Evolutionary conservation across 1,140 invertebrate species (phyloP), one percentile per base, ranked within the genome.

Genomic region (Oedothorax gibbosus): DNA sequence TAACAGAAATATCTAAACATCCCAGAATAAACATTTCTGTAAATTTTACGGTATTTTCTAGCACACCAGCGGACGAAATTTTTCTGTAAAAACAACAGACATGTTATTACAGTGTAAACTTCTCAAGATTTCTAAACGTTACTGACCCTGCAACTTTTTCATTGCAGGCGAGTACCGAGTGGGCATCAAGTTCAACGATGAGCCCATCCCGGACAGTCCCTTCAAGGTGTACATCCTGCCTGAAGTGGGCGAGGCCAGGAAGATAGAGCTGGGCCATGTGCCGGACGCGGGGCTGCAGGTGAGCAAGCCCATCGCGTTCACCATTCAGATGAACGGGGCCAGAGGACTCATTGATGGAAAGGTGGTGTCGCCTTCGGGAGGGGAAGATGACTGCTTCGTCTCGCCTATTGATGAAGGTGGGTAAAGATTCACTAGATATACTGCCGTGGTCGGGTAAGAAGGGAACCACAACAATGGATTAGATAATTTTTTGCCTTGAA

Each of bases 101-200:
- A 2, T 35, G 1, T 35, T 35, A 35, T 35, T 35, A 5, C 35
- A 35, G 35, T 35, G 35, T 35, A 35, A 5, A 35, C 35, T 35
- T 35, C 35, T 35, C 35, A 1, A 35, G 1, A 35, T 35, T 35
- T 35, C 35, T 35, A 35, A 35, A 35, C 35, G 5, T 35, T 35
- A 35, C n/a, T n/a, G n/a, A 35, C 5, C 5, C 5, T 35, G 5
- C 35, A 35, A 35, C 5, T 35, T 35, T 53, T 82, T 65, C 21
- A 49, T 53, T 73, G 2, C 53, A 86, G 96, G 97, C 88, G 97
- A 99, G 92, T 99, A 99, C 91, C 93, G 97, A 87, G 95, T 99
- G 86, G 97, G 97, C 76, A 93, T 96, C 85, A 99, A 99, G 91
- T 99, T 99, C 93, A 99, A 99, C 90, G 98, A 99, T 90, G 95